A percentile compares a stretch with the other conserved stretches of the same genome.
Conservation (phyloP, 2,888 invertebrate species). For the Xanthostigma xanthostigma region DNA sequence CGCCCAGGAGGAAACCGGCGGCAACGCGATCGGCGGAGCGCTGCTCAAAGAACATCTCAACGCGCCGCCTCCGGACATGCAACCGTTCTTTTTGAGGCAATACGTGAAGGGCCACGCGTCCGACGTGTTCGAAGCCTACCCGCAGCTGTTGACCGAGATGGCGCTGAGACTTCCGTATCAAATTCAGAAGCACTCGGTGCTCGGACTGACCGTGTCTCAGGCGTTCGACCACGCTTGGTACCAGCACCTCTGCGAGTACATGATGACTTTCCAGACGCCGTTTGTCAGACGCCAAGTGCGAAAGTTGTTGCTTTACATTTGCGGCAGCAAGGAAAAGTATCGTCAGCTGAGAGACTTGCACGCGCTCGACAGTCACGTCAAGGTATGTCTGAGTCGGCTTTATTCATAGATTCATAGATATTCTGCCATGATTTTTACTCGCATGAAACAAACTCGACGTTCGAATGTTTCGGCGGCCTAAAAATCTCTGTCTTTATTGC, state of each 20-base stretch:
- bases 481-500: conserved; percentile 7
- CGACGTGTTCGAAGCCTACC: conserved; percentile 89
- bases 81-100: conserved; percentile 84
- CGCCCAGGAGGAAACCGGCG: conserved; percentile 26
- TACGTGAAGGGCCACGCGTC: conserved; percentile 82
- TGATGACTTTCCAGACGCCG: conserved; percentile 91
- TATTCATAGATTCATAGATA: too few relatives aligned
- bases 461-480: neutral
- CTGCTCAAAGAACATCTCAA: conserved; percentile 70
- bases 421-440: too few relatives aligned
- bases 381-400: conserved; percentile 27
- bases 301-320: conserved; percentile 79
- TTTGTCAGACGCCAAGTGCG: conserved; percentile 77
- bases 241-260: conserved; percentile 76
- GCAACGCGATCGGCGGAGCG: conserved; percentile 42
- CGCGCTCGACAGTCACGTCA: conserved; percentile 78
- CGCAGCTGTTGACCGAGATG: conserved; percentile 90
- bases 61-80: conserved; percentile 82
- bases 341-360: conserved; percentile 86
- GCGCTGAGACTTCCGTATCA: conserved; percentile 87
- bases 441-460: too few relatives aligned
- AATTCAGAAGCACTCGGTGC: conserved; percentile 62
- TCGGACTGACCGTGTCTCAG: conserved; percentile 29
- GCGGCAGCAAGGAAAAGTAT: conserved; percentile 92
- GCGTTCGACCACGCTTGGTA: conserved; percentile 54